Percentiles rank a stretch among this genome's conserved stretches.
These are phyloP conservation scores for Capitella teleta DNA, from an alignment of 1,140 invertebrate genomes.

Conservation along the genomic window DNA sequence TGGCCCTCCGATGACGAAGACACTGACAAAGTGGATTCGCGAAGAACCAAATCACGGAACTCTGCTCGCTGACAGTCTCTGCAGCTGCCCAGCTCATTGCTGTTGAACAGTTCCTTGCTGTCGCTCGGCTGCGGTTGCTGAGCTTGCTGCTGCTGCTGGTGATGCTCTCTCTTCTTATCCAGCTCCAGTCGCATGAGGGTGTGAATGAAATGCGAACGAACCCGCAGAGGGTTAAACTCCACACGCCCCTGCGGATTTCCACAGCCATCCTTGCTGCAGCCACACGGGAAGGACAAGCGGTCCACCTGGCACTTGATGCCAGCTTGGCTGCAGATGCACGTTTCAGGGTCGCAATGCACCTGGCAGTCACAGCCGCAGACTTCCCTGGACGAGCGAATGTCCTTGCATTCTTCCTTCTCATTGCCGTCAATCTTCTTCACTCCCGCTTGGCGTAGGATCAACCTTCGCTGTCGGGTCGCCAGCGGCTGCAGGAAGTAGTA, in stretches of 20 bases:
- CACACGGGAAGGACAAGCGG: constrained; percentile 88
- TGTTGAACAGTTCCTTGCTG: constrained; percentile 31
- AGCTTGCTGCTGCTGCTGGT: neutral
- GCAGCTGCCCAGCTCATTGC: constrained; percentile 37
- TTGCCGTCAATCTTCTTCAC: constrained; percentile 83
- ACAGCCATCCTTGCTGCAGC: constrained; percentile 87
- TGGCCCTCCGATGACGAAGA: neutral
- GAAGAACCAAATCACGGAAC: constrained; percentile 35
- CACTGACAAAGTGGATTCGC: constrained; percentile 19
- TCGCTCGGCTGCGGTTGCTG: neutral
- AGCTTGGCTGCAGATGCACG: constrained; percentile 81
- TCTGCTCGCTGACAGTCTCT: constrained; percentile 38
- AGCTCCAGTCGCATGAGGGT: constrained; percentile 88
- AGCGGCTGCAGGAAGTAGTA: constrained; percentile 86
- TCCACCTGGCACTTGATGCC: constrained; percentile 97
- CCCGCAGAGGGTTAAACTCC: constrained; percentile 89
- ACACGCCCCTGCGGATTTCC: constrained; percentile 82
- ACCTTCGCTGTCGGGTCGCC: constrained; percentile 75
- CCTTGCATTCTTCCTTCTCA: constrained; percentile 88
- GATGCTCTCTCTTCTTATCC: constrained; percentile 56
- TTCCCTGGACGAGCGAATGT: constrained; percentile 81
- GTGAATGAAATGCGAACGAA: constrained; percentile 94
- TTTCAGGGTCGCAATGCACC: constrained; percentile 85
- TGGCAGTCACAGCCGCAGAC: constrained; percentile 87
- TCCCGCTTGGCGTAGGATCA: constrained; percentile 74